Conservation (phyloP, 1,140 invertebrate species). For the Platyscapa corneri region DNA sequence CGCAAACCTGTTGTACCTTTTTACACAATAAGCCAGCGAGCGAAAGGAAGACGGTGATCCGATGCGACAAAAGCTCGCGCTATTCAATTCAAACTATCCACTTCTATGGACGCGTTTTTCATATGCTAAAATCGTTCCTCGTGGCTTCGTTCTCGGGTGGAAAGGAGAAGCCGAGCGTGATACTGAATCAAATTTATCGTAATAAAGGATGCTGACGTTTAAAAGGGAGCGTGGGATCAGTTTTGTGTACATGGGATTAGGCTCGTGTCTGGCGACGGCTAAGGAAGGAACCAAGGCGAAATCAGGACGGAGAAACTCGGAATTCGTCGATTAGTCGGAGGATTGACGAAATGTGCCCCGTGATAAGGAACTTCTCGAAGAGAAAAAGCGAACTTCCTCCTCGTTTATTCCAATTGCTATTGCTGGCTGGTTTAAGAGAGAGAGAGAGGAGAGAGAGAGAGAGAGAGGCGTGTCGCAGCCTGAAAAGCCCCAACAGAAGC, state of each 20-base stretch:
- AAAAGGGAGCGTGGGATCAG: slow-evolving; percentile 62
- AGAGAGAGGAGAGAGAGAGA: no score
- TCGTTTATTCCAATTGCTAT: background rate
- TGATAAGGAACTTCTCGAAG: background rate
- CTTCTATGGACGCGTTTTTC: slow-evolving; percentile 54
- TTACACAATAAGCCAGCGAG: background rate
- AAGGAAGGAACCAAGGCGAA: background rate
- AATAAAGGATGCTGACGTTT: slow-evolving; percentile 62
- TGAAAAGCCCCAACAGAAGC: no score
- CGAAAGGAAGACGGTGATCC: slow-evolving; percentile 34
- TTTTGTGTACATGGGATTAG: background rate
- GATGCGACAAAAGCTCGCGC: slow-evolving; percentile 56
- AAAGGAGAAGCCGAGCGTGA: slow-evolving; percentile 56
- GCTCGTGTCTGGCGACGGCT: background rate
- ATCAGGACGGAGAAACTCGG: background rate
- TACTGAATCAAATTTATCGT: slow-evolving; percentile 63
- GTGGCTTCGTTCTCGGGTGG: slow-evolving; percentile 26
- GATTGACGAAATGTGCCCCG: slow-evolving; percentile 20
- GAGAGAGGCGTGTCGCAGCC: no score
- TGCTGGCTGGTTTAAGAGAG: background rate
- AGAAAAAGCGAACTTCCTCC: background rate
- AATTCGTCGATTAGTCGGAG: background rate
- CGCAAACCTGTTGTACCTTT: slow-evolving; percentile 35
- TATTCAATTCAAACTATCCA: slow-evolving; percentile 50
- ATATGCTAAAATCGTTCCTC: slow-evolving; percentile 59